Conservation (phyloP, 2,797 vertebrate species). For the Characodon lateralis region DNA sequence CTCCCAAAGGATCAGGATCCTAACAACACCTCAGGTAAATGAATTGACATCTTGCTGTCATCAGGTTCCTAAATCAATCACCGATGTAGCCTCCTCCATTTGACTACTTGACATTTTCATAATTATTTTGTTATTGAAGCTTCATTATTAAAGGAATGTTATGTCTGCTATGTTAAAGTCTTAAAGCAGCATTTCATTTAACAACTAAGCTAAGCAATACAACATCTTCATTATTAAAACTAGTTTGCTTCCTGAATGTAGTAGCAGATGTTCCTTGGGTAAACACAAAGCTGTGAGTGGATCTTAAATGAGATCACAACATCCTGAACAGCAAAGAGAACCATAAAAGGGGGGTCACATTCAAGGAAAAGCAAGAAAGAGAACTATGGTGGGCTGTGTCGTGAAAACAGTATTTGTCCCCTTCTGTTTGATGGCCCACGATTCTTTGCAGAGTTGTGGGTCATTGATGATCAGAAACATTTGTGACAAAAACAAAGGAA, state of each 20-base stretch:
- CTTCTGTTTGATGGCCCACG: background rate
- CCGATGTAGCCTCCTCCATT: background rate
- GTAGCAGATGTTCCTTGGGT: background rate
- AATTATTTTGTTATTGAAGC: background rate
- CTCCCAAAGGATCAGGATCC: background rate
- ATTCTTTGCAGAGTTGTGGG: background rate
- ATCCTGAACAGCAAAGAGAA: background rate
- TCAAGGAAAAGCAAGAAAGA: background rate
- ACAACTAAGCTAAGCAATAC: background rate
- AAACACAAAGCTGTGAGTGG: background rate
- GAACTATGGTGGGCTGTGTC: background rate
- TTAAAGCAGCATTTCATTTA: background rate
- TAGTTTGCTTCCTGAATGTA: too few species aligned
- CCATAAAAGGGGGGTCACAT: background rate
- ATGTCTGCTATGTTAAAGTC: background rate
- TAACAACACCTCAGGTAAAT: background rate
- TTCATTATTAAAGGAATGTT: background rate
- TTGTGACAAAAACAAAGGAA: background rate
- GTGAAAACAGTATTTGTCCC: background rate
- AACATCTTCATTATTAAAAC: background rate
- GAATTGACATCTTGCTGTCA: too few species aligned
- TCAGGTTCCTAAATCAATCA: background rate
- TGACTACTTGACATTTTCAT: background rate
- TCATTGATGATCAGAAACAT: background rate
- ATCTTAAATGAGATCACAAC: background rate